Conservation (phyloP, 1,140 invertebrate genomes). For the Tigriopus japonicus region DNA sequence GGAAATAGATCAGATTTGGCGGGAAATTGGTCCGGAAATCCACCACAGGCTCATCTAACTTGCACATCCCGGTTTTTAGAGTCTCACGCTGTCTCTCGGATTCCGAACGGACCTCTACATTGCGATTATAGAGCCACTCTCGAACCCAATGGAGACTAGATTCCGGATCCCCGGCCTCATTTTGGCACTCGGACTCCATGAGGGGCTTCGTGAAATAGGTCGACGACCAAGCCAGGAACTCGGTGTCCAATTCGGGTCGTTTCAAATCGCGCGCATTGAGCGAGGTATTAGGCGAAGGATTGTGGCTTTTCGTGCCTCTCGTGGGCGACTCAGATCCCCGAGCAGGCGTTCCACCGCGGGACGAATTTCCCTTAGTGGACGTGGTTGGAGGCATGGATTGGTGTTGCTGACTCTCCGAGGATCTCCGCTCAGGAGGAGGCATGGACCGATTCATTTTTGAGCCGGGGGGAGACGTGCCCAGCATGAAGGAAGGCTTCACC, state of each 20-base stretch:
- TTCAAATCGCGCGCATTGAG: neutral
- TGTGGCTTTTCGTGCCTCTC: too few species aligned
- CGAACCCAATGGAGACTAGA: neutral
- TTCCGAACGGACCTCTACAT: neutral
- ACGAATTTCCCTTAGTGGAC: neutral
- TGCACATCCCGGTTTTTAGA: neutral
- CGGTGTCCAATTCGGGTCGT: neutral
- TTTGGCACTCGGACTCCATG: neutral
- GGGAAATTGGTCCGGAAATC: neutral
- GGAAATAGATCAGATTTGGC: neutral
- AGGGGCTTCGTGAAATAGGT: constrained; percentile 12
- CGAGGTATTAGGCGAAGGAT: neutral
- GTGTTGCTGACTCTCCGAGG: neutral
- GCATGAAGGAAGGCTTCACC: neutral
- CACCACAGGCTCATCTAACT: constrained; percentile 1
- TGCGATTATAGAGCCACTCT: constrained; percentile 10
- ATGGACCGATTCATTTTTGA: neutral
- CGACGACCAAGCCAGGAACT: constrained; percentile 12
- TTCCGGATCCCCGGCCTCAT: neutral
- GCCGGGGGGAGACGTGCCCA: neutral
- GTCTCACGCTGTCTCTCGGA: neutral
- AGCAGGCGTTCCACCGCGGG: too few species aligned
- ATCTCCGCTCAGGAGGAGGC: neutral
- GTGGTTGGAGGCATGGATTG: neutral
- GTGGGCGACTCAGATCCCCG: too few species aligned